Evolutionary conservation across 2,113 vertebrate species (phyloP).

Genomic region (Rhinoptilus africanus): DNA sequence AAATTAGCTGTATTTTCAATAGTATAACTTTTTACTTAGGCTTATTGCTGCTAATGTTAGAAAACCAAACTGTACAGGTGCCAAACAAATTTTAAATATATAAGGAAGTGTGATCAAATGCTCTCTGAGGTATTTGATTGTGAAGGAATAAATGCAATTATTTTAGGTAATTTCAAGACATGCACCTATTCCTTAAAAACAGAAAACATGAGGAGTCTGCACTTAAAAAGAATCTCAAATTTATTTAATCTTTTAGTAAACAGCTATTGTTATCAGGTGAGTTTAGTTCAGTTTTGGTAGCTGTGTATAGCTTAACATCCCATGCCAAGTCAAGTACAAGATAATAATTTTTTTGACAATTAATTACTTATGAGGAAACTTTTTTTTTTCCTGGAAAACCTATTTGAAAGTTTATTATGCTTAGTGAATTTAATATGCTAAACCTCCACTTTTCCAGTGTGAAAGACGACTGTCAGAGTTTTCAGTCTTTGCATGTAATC

Average conservation of each 20-base stretch:
- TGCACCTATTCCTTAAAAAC: not conserved
- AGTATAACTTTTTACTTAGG: not conserved
- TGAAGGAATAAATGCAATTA: not conserved
- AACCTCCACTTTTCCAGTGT: not conserved
- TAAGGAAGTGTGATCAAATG: not conserved
- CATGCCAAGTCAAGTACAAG: not conserved
- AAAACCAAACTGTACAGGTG: not conserved
- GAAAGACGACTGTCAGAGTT: not conserved
- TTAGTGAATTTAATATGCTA: not conserved
- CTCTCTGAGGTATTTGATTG: not conserved
- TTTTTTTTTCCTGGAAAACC: not conserved
- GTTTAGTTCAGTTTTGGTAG: not conserved
- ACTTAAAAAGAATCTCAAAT: not conserved
- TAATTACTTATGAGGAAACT: not conserved
- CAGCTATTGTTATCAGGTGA: not conserved
- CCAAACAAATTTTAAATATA: not conserved
- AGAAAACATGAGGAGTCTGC: not conserved
- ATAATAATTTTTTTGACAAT: not conserved
- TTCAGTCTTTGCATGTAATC: not conserved
- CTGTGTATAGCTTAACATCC: not conserved
- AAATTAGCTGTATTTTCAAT: not conserved
- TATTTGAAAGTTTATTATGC: not conserved
- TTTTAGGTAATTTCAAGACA: not conserved
- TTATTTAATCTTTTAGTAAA: not conserved
- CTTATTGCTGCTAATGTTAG: not conserved